A percentile compares a stretch with the other conserved stretches of the same genome.
phyloP scores from a whole-genome alignment of 2,888 invertebrate genomes.

The Sisyra nigra region DNA sequence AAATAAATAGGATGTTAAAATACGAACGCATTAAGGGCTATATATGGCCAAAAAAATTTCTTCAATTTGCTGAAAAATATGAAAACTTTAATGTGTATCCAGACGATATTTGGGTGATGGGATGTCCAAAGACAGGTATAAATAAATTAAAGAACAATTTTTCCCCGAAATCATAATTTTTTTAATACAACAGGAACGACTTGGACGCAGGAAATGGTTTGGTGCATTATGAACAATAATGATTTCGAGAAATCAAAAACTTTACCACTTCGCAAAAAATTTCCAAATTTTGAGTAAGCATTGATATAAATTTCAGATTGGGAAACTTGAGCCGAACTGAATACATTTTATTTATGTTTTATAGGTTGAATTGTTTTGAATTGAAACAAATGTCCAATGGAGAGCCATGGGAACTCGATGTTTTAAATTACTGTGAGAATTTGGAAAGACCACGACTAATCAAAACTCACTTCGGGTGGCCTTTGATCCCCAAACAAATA shows the following conservation, averaged over 20 bases:
- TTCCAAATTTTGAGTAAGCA: conserved; percentile 1
- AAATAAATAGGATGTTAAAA: too few relatives aligned
- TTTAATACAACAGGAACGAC: neutral
- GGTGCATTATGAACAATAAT: conserved; percentile 2
- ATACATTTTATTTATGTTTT: neutral
- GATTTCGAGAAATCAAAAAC: neutral
- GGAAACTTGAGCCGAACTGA: neutral
- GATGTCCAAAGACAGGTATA: too few relatives aligned
- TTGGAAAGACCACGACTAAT: neutral
- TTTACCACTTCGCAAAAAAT: neutral
- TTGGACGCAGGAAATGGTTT: conserved; percentile 5
- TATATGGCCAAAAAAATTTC: too few relatives aligned
- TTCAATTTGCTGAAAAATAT: too few relatives aligned
- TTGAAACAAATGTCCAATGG: neutral
- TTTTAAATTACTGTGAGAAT: neutral
- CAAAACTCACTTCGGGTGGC: conserved; percentile 1
- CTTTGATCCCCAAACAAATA: neutral
- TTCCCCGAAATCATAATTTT: too few relatives aligned
- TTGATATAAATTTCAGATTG: neutral
- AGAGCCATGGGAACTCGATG: neutral
- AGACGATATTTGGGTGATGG: too few relatives aligned
- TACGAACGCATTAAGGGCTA: too few relatives aligned
- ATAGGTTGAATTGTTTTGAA: neutral
- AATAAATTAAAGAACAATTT: too few relatives aligned
- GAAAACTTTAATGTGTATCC: too few relatives aligned